Conservation (phyloP, 2,888 invertebrate species). For the Gnatocerus cornutus region DNA sequence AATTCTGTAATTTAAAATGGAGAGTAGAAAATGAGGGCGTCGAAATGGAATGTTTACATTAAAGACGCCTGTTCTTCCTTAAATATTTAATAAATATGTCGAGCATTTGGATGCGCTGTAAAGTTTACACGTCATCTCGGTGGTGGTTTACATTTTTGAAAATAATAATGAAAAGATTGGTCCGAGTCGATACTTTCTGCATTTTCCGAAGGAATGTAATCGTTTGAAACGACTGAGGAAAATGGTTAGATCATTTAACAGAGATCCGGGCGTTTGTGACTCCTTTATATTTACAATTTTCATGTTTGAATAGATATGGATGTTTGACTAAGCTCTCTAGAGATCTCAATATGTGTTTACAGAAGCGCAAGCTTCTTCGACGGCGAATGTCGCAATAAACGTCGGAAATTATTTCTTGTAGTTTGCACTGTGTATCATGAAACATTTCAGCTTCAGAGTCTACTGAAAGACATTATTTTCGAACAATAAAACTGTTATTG, state of each 20-base stretch:
- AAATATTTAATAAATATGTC: constrained; percentile 36
- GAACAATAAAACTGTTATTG: too few species aligned
- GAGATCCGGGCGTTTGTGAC: not conserved
- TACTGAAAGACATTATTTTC: too few species aligned
- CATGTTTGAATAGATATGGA: constrained; percentile 2
- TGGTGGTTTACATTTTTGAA: not conserved
- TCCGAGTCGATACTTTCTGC: too few species aligned
- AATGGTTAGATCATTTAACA: not conserved
- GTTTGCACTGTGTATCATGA: too few species aligned
- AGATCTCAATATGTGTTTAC: not conserved
- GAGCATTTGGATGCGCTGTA: constrained; percentile 35
- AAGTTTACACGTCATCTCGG: constrained; percentile 21
- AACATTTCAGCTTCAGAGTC: too few species aligned
- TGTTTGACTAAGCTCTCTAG: constrained; percentile 4
- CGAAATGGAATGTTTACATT: constrained; percentile 36
- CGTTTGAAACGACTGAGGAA: not conserved
- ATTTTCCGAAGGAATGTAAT: not conserved
- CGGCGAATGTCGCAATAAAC: not conserved
- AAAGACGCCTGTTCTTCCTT: constrained; percentile 16
- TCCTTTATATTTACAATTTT: constrained; percentile 4
- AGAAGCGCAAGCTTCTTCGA: constrained; percentile 2
- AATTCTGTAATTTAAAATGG: constrained; percentile 25
- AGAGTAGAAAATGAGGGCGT: not conserved
- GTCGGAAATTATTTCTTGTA: not conserved
- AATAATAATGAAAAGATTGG: too few species aligned